These are phyloP conservation scores for Rhabdomys dilectus DNA, from an alignment of 2,113 vertebrate genomes.

Conservation along the genomic window DNA sequence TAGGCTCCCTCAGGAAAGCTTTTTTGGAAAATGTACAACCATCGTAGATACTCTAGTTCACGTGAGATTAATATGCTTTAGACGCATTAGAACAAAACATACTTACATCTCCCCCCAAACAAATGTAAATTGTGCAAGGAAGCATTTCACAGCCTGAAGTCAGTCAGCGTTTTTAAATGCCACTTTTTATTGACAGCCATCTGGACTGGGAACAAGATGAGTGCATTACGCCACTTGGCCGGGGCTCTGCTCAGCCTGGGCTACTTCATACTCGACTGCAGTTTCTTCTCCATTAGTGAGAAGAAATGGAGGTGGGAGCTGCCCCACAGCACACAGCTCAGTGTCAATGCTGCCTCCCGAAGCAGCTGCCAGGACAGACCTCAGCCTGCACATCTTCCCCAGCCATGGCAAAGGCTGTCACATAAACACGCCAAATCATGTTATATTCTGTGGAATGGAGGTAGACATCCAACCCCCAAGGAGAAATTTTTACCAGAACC, in stretches of 20 bases:
- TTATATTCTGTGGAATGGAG: neutral
- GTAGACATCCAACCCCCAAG: neutral
- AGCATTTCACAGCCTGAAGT: slow-evolving; percentile 45
- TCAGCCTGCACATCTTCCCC: neutral
- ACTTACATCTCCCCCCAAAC: slow-evolving; percentile 35
- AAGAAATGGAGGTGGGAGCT: neutral
- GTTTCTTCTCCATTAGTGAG: slow-evolving; percentile 50
- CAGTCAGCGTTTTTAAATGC: slow-evolving; percentile 61
- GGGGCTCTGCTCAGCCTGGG: neutral
- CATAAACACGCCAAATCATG: neutral
- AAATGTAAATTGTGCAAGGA: slow-evolving; percentile 44
- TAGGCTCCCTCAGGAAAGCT: slow-evolving; percentile 62
- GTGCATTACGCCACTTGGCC: slow-evolving; percentile 11
- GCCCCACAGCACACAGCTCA: neutral
- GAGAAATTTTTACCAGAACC: slow-evolving; percentile 11
- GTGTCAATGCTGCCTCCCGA: neutral
- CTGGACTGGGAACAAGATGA: slow-evolving; percentile 52
- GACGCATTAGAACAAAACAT: slow-evolving; percentile 45
- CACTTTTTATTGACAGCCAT: slow-evolving; percentile 67
- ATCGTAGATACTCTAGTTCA: slow-evolving; percentile 26
- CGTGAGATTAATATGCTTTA: slow-evolving; percentile 54
- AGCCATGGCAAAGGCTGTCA: neutral
- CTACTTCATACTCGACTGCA: neutral
- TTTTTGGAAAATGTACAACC: slow-evolving; percentile 51
- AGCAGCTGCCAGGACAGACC: neutral